phyloP scores from a whole-genome alignment of 64 coral and sea anemone genomes.

The Montipora foliosa region DNA sequence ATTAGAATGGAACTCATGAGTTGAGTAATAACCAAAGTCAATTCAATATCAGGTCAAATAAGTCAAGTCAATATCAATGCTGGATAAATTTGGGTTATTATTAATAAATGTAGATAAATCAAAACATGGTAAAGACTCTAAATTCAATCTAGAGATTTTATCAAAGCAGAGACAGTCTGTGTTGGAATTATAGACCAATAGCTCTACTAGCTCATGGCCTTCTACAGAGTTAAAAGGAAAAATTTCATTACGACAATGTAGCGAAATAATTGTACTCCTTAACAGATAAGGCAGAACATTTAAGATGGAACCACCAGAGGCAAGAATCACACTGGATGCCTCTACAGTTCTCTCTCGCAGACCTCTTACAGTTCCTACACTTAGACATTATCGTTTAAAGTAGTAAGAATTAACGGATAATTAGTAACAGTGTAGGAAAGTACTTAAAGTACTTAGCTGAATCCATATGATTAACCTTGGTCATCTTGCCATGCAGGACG shows the following conservation, averaged over 20 bases:
- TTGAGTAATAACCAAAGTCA: neutral
- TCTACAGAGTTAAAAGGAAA: conserved; percentile 40
- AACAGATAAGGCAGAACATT: conserved; percentile 55
- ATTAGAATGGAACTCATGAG: conserved; percentile 37
- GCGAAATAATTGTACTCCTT: conserved; percentile 64
- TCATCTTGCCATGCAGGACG: conserved; percentile 17
- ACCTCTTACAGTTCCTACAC: conserved; percentile 40
- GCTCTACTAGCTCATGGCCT: conserved; percentile 10
- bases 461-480: conserved; percentile 5
- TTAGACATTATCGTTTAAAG: conserved; percentile 21
- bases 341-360: conserved; percentile 39
- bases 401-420: conserved; percentile 11
- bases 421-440: conserved; percentile 22
- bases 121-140: conserved; percentile 38
- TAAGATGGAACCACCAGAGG: conserved; percentile 52
- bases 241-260: conserved; percentile 54
- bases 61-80: conserved; percentile 14
- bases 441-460: conserved; percentile 11
- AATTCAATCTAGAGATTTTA: conserved; percentile 26
- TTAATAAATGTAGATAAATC: conserved; percentile 42
- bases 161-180: conserved; percentile 28
- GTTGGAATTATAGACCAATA: conserved; percentile 29
- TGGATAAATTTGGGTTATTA: conserved; percentile 22
- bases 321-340: conserved; percentile 69
- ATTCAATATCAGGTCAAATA: too few species aligned